Evolutionary conservation across 2,113 vertebrate species (phyloP), one percentile per base, ranked within the genome.

Genomic region (Echinops telfairi): DNA sequence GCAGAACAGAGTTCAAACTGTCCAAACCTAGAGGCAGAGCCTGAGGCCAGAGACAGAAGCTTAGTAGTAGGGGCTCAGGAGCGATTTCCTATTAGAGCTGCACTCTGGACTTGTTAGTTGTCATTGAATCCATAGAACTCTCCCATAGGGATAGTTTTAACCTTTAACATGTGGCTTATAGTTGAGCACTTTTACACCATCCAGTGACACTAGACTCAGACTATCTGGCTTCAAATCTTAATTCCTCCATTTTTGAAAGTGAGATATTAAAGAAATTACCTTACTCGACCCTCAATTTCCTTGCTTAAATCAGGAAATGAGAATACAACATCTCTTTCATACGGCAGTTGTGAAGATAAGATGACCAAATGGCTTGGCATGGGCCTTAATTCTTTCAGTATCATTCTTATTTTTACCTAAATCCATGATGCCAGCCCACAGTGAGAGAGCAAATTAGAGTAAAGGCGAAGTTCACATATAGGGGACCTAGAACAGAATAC

Each of bases 311-410:
- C 29, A 93, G 40, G 47, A 6, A 12, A 40, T 90, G 36, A 15
- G 36, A 22, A 76, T 33, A 64, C 71, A 92, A 60, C 3, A 60
- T 10, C 16, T 77, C 25, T 36, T 88, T 89, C 75, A 68, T 73
- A 81, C 82, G n/a, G 6, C n/a, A 84, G 1, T 60, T 88, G 36
- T 94, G 33, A 73, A 25, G 23, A 89, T 78, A 3, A 87, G 73
- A 75, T 92, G 23, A 90, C 43, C 94, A 90, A 92, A 62, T 25
- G 22, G 25, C 38, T 82, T 90, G 73, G 15, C 6, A 83, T 11
- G 78, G 60, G 2, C 20, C 36, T 86, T 77, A 36, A 66, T 94
- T 60, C 19, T 82, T 83, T 81, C 73, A 82, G 80, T 33, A 81
- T n/a, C 3, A n/a, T n/a, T n/a, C n/a, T n/a, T n/a, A n/a, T n/a